Evolutionary conservation across 2,888 invertebrate genomes (phyloP).

Genomic region (Oligia fasciuncula): DNA sequence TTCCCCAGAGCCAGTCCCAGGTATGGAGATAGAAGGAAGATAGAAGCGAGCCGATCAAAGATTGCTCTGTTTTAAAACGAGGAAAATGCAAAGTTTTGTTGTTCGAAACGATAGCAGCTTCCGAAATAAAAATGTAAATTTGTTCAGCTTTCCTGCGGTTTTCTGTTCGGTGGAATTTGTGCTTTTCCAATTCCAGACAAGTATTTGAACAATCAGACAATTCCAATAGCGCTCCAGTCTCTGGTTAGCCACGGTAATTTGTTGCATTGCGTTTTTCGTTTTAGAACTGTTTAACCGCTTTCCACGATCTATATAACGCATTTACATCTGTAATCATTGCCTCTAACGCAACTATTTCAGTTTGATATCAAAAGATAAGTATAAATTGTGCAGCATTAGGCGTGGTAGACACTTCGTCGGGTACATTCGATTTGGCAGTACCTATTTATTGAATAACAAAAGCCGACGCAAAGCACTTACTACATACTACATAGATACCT

Average conservation of each 20-base stretch:
- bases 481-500: background rate
- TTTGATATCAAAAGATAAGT: background rate
- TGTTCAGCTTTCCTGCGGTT: conserved; percentile 77
- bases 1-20: conserved; percentile 69
- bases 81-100: conserved; percentile 82
- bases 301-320: conserved; percentile 4
- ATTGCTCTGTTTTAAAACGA: conserved; percentile 83
- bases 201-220: conserved; percentile 76
- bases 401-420: background rate
- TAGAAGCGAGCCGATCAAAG: conserved; percentile 86
- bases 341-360: background rate
- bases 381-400: background rate
- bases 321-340: conserved; percentile 10
- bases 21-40: conserved; percentile 75
- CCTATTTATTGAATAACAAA: background rate
- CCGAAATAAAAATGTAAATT: conserved; percentile 86
- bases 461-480: background rate
- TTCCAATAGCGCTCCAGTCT: conserved; percentile 67
- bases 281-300: conserved; percentile 40
- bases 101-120: conserved; percentile 79
- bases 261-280: conserved; percentile 66
- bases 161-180: conserved; percentile 70
- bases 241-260: conserved; percentile 71
- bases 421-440: background rate
- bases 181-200: conserved; percentile 78